Percentiles rank a stretch among this genome's conserved stretches.
These are phyloP conservation scores for Lonchura striata DNA, from an alignment of 2,113 vertebrate genomes.

Conservation along the genomic window DNA sequence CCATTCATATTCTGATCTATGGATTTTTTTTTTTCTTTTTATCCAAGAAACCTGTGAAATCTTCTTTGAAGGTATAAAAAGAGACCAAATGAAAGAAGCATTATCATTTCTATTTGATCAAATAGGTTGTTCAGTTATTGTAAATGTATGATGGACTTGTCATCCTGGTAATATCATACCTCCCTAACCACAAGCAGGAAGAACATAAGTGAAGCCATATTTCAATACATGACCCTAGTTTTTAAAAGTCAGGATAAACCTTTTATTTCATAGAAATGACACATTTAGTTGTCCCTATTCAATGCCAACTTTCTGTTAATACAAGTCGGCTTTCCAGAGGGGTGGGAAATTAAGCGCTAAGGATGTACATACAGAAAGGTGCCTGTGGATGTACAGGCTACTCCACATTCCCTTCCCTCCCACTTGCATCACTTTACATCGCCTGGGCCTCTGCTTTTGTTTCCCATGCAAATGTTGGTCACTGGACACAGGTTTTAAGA, in stretches of 20 bases:
- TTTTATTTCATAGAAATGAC: background rate
- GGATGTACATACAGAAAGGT: background rate
- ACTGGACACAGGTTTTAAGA: background rate
- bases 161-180: background rate
- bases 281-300: background rate
- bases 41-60: background rate
- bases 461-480: background rate
- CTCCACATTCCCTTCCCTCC: background rate
- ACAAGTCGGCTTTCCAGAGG: background rate
- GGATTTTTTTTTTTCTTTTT: background rate
- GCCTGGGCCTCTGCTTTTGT: background rate
- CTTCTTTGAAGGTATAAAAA: background rate
- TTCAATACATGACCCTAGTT: background rate
- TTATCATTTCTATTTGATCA: background rate
- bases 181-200: background rate
- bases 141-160: background rate
- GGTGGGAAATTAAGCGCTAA: background rate
- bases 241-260: background rate
- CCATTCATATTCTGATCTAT: background rate
- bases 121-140: background rate
- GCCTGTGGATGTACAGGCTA: background rate
- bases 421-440: background rate
- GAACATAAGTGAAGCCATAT: background rate
- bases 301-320: background rate
- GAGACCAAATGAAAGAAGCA: background rate